Percentiles rank a stretch among this genome's conserved stretches.
These are phyloP conservation scores for Rhimphoctona megacephalus DNA, from an alignment of 2,888 invertebrate species.

Conservation along the genomic window DNA sequence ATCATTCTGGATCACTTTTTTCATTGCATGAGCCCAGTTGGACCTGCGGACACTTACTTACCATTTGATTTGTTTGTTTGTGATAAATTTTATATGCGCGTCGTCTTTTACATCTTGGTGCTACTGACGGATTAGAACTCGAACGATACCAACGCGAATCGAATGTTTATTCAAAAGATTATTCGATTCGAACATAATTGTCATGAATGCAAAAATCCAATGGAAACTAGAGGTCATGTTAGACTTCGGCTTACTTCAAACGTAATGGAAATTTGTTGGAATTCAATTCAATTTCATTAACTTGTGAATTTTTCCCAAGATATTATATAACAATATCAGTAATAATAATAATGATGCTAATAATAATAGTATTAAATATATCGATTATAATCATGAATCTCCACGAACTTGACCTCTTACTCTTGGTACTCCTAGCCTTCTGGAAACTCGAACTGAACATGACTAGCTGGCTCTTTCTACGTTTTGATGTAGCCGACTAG, in stretches of 20 bases:
- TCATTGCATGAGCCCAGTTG: conserved; percentile 36
- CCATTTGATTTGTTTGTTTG: too few relatives aligned
- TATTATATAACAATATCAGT: not conserved
- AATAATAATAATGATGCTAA: conserved; percentile 16
- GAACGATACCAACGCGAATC: conserved; percentile 10
- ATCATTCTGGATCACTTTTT: not conserved
- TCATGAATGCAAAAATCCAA: conserved; percentile 27
- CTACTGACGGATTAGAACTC: conserved; percentile 20
- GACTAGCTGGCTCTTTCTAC: conserved; percentile 55
- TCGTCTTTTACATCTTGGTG: conserved; percentile 22
- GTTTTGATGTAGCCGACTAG: conserved; percentile 68
- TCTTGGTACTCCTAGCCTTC: conserved; percentile 41
- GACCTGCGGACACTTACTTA: not conserved
- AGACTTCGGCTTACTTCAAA: conserved; percentile 24
- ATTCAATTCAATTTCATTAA: not conserved
- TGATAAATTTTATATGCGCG: not conserved
- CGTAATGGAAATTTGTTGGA: conserved; percentile 10
- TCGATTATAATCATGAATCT: conserved; percentile 22
- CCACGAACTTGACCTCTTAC: conserved; percentile 59
- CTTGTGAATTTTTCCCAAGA: not conserved
- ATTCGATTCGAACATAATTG: conserved; percentile 38
- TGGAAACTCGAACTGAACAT: conserved; percentile 46
- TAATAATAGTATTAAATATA: conserved; percentile 7
- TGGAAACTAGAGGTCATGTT: not conserved
- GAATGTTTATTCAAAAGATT: conserved; percentile 28